Evolutionary conservation across 2,113 vertebrate species (phyloP).

Genomic region (Lanius collurio): DNA sequence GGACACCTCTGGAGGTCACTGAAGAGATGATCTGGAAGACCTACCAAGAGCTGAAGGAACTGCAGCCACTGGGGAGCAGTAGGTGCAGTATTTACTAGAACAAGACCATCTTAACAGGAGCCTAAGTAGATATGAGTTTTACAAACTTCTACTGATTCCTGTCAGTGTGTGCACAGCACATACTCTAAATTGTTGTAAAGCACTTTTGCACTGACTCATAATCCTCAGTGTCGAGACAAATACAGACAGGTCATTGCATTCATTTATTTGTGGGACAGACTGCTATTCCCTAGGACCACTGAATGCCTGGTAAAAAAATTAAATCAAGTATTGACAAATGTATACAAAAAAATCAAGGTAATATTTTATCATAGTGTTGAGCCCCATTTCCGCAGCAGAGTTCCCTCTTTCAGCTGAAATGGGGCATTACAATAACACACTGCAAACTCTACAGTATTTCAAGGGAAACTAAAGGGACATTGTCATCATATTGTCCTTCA

Average conservation of each 20-base stretch:
- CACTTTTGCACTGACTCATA: not conserved
- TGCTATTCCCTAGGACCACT: not conserved
- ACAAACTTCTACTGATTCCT: not conserved
- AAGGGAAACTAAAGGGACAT: not conserved
- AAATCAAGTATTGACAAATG: not conserved
- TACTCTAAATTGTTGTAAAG: not conserved
- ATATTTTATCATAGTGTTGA: not conserved
- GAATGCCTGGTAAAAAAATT: not conserved
- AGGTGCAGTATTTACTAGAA: not conserved
- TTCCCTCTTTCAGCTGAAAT: constrained; percentile 15
- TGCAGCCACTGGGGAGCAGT: not conserved
- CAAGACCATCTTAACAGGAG: not conserved
- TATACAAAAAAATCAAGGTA: not conserved
- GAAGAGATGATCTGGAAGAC: not conserved
- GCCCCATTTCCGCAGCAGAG: not conserved
- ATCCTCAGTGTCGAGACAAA: not conserved
- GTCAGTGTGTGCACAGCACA: not conserved
- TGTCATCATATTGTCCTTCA: constrained; percentile 28
- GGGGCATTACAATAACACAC: not conserved
- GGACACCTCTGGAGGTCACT: not conserved
- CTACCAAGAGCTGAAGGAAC: not conserved
- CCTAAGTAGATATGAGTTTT: not conserved
- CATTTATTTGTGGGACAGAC: not conserved
- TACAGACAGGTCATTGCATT: not conserved
- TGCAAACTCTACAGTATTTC: constrained; percentile 5